phyloP scores from a whole-genome alignment of 2,888 invertebrate species.

The Blomia tropicalis region DNA sequence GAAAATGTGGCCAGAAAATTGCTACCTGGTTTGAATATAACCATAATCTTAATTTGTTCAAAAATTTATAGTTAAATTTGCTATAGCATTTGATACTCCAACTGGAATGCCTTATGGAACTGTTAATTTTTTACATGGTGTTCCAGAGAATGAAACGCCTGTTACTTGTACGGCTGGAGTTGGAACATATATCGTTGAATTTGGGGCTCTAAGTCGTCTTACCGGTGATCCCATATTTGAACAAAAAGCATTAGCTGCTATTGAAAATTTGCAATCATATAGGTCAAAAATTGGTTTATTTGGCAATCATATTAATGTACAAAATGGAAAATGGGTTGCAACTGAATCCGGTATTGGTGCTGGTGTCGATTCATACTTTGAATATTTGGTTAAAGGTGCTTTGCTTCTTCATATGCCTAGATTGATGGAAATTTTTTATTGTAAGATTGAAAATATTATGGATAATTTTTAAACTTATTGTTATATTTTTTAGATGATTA shows the following conservation, averaged over 20 bases:
- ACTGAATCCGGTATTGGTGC: conserved; percentile 92
- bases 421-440: conserved; percentile 74
- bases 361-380: conserved; percentile 92
- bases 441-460: conserved; percentile 25
- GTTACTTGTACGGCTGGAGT: conserved; percentile 96
- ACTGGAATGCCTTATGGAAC: conserved; percentile 95
- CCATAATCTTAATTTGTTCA: neutral
- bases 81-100: conserved; percentile 38
- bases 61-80: neutral
- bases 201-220: conserved; percentile 76
- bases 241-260: conserved; percentile 69
- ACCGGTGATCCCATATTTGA: conserved; percentile 90
- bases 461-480: conserved; percentile 12
- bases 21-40: conserved; percentile 46
- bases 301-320: conserved; percentile 70
- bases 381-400: conserved; percentile 91
- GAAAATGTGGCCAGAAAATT: conserved; percentile 84
- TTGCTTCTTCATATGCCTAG: conserved; percentile 75
- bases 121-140: conserved; percentile 60
- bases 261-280: conserved; percentile 69
- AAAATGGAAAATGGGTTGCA: conserved; percentile 89
- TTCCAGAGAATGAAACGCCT: conserved; percentile 83
- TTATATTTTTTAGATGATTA: conserved; percentile 35
- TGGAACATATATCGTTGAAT: conserved; percentile 89
- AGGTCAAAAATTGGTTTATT: conserved; percentile 60